phyloP scores from a whole-genome alignment of 2,888 invertebrate genomes.

The Chironomus riparius region DNA sequence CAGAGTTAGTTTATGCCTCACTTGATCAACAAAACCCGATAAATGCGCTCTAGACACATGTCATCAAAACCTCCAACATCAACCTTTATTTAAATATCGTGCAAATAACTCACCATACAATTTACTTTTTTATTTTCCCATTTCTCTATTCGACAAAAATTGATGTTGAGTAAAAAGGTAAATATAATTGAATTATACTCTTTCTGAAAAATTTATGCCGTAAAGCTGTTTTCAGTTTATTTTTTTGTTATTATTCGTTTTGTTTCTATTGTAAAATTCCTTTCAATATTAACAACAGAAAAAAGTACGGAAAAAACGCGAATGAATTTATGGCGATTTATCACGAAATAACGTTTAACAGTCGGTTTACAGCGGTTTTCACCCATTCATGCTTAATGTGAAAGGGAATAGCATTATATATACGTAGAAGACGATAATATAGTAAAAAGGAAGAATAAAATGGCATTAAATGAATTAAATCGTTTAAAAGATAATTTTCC shows the following conservation, averaged over 20 bases:
- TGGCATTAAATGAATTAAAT: slow-evolving; percentile 8
- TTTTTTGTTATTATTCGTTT: not conserved
- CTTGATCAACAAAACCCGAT: no score
- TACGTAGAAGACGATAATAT: not conserved
- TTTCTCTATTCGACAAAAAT: not conserved
- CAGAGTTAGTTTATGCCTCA: no score
- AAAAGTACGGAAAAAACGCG: not conserved
- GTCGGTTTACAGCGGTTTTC: not conserved
- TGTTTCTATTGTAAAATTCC: no score
- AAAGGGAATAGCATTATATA: no score
- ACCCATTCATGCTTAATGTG: no score
- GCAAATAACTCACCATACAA: no score
- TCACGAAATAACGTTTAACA: slow-evolving; percentile 20
- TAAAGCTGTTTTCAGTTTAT: not conserved
- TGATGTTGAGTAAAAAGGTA: not conserved
- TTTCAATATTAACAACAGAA: not conserved
- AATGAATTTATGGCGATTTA: slow-evolving; percentile 14
- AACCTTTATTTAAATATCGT: no score
- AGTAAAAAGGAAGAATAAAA: not conserved
- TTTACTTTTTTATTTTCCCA: no score
- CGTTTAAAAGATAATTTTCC: slow-evolving; percentile 1
- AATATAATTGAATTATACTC: slow-evolving; percentile 20
- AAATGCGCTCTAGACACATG: no score
- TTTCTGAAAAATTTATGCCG: slow-evolving; percentile 10
- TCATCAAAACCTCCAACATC: no score